Evolutionary conservation across 2,797 vertebrate genomes (phyloP), one percentile per base, ranked within the genome.

Genomic region (Channa striata): DNA sequence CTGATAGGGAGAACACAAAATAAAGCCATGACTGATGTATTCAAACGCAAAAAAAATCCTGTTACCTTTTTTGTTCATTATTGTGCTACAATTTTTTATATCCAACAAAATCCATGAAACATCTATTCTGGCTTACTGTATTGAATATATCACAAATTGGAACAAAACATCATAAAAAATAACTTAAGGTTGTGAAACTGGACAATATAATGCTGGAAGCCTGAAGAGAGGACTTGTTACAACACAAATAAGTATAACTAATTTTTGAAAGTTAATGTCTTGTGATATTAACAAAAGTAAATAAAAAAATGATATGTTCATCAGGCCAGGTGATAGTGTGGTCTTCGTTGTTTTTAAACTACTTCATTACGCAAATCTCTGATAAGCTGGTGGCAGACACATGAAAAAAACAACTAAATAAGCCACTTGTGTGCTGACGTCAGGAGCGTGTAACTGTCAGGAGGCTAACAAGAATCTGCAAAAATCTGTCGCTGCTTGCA

Each of bases 121-220:
- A 59, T 76, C 65, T 83, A 88, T 89, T 92, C 90, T 87, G 83
- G 65, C 58, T 81, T 84, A 89, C 91, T 94, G 84, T 87, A 90
- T 90, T 84, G 93, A 83, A 69, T 80, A 81, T 69, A 84, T 94
- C 89, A 92, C 83, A 91, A 93, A 91, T 94, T 89, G 90, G 89
- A 94, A 79, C 51, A 53, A 77, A 75, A 75, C 57, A 64, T 77
- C 21, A 56, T 14, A 40, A 23, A 95, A 94, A 89, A 93, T 90
- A 94, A 95, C 91, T 92, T 88, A 93, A 95, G 84, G 92, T 89
- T 90, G 90, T 93, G 92, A 95, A 86, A 94, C 78, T 86, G 91
- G 87, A 94, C 89, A 85, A 93, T 83, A 94, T 91, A 72, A 95
- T 91, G 94, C 93, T 95, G 94, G 93, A 96, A 95, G 93, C 91